phyloP scores from a whole-genome alignment of 2,113 vertebrate genomes.

The Takifugu bimaculatus region DNA sequence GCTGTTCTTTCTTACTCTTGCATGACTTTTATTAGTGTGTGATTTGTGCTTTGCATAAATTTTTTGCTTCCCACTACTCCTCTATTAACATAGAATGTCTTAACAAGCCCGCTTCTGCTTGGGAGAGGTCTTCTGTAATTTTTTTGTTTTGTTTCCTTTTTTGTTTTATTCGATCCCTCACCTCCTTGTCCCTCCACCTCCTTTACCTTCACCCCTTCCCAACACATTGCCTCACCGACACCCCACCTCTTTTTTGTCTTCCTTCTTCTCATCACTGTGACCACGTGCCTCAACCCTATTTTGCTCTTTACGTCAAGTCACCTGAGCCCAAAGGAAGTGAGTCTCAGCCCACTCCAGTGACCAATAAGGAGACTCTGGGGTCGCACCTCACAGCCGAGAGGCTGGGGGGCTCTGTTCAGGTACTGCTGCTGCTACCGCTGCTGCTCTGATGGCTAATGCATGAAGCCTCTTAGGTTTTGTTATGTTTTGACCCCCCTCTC shows the following conservation, averaged over 20 bases:
- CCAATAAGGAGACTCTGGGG: constrained; percentile 86
- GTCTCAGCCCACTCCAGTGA: constrained; percentile 83
- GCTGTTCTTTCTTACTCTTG: constrained; percentile 66
- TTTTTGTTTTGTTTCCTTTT: constrained; percentile 55
- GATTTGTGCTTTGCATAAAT: constrained; percentile 50
- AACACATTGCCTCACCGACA: constrained; percentile 39
- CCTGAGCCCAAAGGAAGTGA: constrained; percentile 87
- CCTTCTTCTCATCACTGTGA: constrained; percentile 45
- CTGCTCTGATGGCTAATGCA: constrained; percentile 62
- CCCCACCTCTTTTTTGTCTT: constrained; percentile 29
- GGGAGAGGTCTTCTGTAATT: constrained; percentile 73
- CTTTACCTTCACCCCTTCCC: constrained; percentile 43
- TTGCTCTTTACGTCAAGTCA: constrained; percentile 78
- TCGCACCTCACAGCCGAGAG: constrained; percentile 84
- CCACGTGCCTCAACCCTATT: constrained; percentile 69
- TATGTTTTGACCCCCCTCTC: constrained; percentile 18
- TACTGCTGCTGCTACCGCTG: constrained; percentile 74
- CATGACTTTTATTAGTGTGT: constrained; percentile 61
- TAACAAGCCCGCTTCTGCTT: constrained; percentile 79
- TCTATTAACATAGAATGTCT: constrained; percentile 73
- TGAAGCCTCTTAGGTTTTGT: constrained; percentile 45
- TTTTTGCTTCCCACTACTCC: constrained; percentile 56
- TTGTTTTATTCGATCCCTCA: constrained; percentile 38
- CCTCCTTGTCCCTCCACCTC: constrained; percentile 39
- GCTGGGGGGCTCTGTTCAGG: constrained; percentile 90